These are phyloP conservation scores for Archips crataeganus DNA, from an alignment of 2,888 invertebrate genomes.

Conservation along the genomic window DNA sequence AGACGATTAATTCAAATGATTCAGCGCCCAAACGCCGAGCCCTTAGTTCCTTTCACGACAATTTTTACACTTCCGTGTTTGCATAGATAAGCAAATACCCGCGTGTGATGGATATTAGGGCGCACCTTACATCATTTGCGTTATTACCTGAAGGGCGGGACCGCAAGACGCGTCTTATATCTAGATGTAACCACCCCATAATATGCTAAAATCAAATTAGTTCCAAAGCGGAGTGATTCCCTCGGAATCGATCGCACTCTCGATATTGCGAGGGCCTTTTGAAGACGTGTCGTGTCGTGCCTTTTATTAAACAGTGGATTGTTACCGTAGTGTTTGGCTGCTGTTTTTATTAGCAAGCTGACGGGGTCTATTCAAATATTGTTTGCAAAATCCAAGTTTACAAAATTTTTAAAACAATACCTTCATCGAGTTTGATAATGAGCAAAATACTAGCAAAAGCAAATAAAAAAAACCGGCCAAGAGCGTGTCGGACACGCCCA, in stretches of 20 bases:
- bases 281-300: conserved; percentile 56
- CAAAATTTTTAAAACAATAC: too few relatives aligned
- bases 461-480: too few relatives aligned
- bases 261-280: conserved; percentile 73
- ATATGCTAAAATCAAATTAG: conserved; percentile 87
- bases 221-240: conserved; percentile 83
- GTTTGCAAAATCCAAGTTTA: background rate
- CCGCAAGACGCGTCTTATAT: conserved; percentile 81
- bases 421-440: too few relatives aligned
- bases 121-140: conserved; percentile 86
- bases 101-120: conserved; percentile 85
- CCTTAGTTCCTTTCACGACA: conserved; percentile 71
- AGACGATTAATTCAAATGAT: conserved; percentile 37
- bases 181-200: conserved; percentile 80
- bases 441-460: too few relatives aligned
- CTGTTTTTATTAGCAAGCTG: background rate
- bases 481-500: too few relatives aligned
- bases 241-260: conserved; percentile 77
- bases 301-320: conserved; percentile 60
- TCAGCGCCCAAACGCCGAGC: conserved; percentile 40
- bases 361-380: conserved; percentile 1
- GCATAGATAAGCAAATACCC: conserved; percentile 85
- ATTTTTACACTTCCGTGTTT: conserved; percentile 85
- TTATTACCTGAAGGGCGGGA: conserved; percentile 76
- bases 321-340: background rate